Base-by-base conservation (phyloP, 1,140 invertebrate genomes). In the Teleopsis dalmanni region DNA sequence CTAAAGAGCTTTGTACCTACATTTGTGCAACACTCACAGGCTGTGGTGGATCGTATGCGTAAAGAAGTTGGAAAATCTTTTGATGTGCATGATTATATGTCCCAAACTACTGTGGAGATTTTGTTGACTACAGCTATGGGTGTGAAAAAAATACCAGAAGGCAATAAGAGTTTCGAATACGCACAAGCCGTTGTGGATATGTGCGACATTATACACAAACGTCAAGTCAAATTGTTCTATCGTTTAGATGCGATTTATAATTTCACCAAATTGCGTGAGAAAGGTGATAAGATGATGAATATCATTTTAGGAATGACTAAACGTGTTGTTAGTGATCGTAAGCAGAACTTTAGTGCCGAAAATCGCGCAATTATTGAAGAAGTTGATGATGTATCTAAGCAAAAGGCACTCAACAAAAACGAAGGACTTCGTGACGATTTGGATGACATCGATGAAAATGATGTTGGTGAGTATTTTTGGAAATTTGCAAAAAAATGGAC, bases 1-100 rank as follows among this genome's bases (percentile, higher is more conserved):
- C 71, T 96, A 7, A 87, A 93, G 58, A 83, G 87, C n/a, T 95
- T 95, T 61, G 69, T 94, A 1, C 78, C 80, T 0, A 73, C 88
- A 0, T 94, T 95, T 70, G 91, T 91, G 57, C 75, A 85, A 47
- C 90, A 95, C 59, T 81, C 84, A 33, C 63, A 68, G 9, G 77
- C 79, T 45, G 72, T 93, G 3, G 77, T 87, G 0, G 57, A 80
- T 1, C 81, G 81, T 53, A 70, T 95, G 50, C 3, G 21, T 9
- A 70, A 73, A 16, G 75, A 83, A 65, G 57, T 77, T 9, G 79
- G 76, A 7, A 78, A 82, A 47, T 76, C 77, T 19, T 84, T 88
- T 52, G 83, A 93, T 62, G 78, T 87, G n/a, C 88, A 90, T 57
- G 83, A 89, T 55, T 81, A 84, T 53, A 79, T 93, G 62, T 85